Base-by-base conservation (phyloP, 2,113 vertebrate species). In the Psittacara wagleri region DNA sequence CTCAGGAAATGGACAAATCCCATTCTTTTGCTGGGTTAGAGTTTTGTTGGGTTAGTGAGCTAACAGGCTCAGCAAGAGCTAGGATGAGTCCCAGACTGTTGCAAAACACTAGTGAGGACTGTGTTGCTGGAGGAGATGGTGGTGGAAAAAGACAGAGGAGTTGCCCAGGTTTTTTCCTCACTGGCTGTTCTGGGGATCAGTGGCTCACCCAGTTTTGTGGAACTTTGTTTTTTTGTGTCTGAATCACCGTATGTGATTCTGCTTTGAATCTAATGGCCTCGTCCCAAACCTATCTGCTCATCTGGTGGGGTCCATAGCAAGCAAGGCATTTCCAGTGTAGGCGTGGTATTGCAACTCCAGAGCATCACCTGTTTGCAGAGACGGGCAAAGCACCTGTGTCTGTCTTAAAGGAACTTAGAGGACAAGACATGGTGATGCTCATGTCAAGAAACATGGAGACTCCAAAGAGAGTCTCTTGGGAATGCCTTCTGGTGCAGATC, bases 21-120 rank as follows among this genome's bases (percentile, higher is more conserved):
- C 73, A 72, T 90, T 94, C 68, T 92, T 70, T 74, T 79, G 10
- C 49, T 37, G 44, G 72, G 49, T 61, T 91, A 44, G 75, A 13
- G 74, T 92, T 92, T 88, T 86, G 59, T 63, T 84, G 83, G 83
- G 69, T 68, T 93, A 43, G 80, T 74, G 80, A 86, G 68, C 81
- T 78, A 83, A 23, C 39, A 31, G 61, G 64, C 76, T 81, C 3
- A 4, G 88, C 46, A 41, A 37, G 85, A 54, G 37, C 61, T 49
- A 74, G 37, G 46, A 35, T 74, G 77, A 84, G n/a, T 44, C 73
- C 17, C 4, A 33, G 51, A 12, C 35, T 48, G 27, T 70, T 78
- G 77, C 35, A 22, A 35, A 82, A 51, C 24, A 9, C 20, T 62
- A 61, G 4, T 52, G 48, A 70, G 25, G 17, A 20, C 39, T 39